A percentile compares a stretch with the other conserved stretches of the same genome.
These are phyloP conservation scores for Sipha maydis DNA, from an alignment of 2,888 invertebrate genomes.

Conservation along the genomic window DNA sequence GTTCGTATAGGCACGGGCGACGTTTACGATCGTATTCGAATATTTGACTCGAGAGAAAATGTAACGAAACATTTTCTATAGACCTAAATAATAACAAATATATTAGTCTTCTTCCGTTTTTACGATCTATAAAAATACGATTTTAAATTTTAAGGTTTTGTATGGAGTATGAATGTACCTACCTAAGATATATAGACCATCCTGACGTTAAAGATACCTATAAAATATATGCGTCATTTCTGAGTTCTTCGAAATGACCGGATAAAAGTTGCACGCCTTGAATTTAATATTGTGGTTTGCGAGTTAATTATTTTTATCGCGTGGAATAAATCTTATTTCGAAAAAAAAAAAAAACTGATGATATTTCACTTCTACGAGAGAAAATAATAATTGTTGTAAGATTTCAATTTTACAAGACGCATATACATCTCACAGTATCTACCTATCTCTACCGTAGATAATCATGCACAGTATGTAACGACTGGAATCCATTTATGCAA, in stretches of 20 bases:
- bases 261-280: not conserved
- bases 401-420: too few relatives aligned
- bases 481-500: not conserved
- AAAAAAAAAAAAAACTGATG: not conserved
- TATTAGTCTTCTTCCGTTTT: not conserved
- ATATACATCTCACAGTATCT: too few relatives aligned
- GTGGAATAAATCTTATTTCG: not conserved
- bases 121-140: constrained; percentile 33
- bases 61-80: not conserved
- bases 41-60: not conserved
- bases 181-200: not conserved
- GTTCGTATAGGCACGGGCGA: not conserved
- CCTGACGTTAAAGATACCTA: not conserved
- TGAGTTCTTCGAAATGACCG: not conserved
- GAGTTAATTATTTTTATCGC: not conserved
- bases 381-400: not conserved
- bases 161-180: not conserved
- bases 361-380: not conserved
- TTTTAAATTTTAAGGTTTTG: constrained; percentile 1
- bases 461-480: not conserved
- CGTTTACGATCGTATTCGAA: constrained; percentile 23
- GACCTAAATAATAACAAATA: not conserved
- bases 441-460: too few relatives aligned
- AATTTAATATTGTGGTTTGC: not conserved
- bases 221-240: not conserved